Percentiles rank a stretch among this genome's conserved stretches.
Conservation (phyloP, 2,888 invertebrate genomes). For the Catocala fraxini region DNA sequence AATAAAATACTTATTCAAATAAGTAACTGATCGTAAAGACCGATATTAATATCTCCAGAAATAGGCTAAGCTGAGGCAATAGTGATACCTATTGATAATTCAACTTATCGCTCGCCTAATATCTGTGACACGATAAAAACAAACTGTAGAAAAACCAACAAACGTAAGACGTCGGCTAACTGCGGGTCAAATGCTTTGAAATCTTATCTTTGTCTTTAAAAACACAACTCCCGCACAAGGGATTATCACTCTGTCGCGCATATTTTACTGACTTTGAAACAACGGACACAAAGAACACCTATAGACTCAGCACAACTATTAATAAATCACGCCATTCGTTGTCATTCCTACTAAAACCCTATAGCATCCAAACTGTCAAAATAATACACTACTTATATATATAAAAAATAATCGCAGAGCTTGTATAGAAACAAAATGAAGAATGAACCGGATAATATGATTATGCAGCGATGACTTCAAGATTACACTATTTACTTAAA, state of each 20-base stretch:
- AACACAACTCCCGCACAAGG: too few relatives aligned
- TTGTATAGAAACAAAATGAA: slow-evolving; percentile 3
- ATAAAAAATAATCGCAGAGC: too few relatives aligned
- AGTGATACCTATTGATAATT: slow-evolving; percentile 23
- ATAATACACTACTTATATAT: too few relatives aligned
- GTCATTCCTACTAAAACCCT: too few relatives aligned
- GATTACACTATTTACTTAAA: slow-evolving; percentile 18
- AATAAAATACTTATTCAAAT: slow-evolving; percentile 11
- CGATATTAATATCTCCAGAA: slow-evolving; percentile 12
- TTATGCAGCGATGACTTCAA: background rate
- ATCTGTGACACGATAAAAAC: slow-evolving; percentile 18
- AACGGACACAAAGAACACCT: too few relatives aligned
- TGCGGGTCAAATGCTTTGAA: background rate
- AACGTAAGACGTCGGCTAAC: background rate
- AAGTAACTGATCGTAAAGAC: slow-evolving; percentile 5
- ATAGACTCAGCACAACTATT: too few relatives aligned
- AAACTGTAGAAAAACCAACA: slow-evolving; percentile 8
- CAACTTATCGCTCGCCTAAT: slow-evolving; percentile 20
- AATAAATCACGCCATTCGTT: too few relatives aligned
- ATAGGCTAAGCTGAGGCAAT: slow-evolving; percentile 16
- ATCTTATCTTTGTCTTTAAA: background rate
- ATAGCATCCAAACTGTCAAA: too few relatives aligned
- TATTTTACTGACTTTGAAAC: too few relatives aligned
- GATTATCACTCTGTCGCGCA: too few relatives aligned
- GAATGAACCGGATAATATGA: slow-evolving; percentile 8